These are phyloP conservation scores for Diarsia rubi DNA, from an alignment of 2,888 invertebrate genomes.

Conservation along the genomic window DNA sequence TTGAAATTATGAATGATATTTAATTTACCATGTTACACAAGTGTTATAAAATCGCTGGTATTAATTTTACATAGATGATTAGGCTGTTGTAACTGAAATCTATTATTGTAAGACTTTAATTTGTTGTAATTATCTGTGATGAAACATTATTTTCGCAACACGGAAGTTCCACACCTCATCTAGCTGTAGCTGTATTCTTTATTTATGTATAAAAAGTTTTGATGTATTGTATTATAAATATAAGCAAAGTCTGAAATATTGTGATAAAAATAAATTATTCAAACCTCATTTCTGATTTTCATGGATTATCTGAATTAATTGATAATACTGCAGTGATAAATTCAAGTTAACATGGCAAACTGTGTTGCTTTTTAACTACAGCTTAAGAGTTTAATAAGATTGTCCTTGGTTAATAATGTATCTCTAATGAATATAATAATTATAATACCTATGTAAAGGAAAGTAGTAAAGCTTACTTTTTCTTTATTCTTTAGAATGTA, in stretches of 20 bases:
- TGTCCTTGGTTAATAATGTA: slow-evolving; percentile 44
- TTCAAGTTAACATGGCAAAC: slow-evolving; percentile 53
- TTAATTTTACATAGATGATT: slow-evolving; percentile 43
- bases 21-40: slow-evolving; percentile 45
- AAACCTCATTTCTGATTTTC: slow-evolving; percentile 74
- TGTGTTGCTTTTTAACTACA: slow-evolving; percentile 41
- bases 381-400: slow-evolving; percentile 37
- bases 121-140: slow-evolving; percentile 79
- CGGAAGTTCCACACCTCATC: slow-evolving; percentile 68
- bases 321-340: slow-evolving; percentile 64
- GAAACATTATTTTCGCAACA: slow-evolving; percentile 68
- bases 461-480: slow-evolving; percentile 30
- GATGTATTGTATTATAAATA: slow-evolving; percentile 70
- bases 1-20: slow-evolving; percentile 62
- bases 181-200: slow-evolving; percentile 73
- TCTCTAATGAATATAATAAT: slow-evolving; percentile 23
- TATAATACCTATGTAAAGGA: slow-evolving; percentile 1
- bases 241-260: slow-evolving; percentile 83
- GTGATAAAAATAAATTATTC: slow-evolving; percentile 83
- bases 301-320: slow-evolving; percentile 52
- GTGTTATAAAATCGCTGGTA: slow-evolving; percentile 49
- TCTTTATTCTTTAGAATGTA: slow-evolving; percentile 34
- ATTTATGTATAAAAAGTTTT: slow-evolving; percentile 73
- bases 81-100: slow-evolving; percentile 63
- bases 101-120: slow-evolving; percentile 64